Conservation (phyloP, 2,797 vertebrate species). For the Ataeniobius toweri region DNA sequence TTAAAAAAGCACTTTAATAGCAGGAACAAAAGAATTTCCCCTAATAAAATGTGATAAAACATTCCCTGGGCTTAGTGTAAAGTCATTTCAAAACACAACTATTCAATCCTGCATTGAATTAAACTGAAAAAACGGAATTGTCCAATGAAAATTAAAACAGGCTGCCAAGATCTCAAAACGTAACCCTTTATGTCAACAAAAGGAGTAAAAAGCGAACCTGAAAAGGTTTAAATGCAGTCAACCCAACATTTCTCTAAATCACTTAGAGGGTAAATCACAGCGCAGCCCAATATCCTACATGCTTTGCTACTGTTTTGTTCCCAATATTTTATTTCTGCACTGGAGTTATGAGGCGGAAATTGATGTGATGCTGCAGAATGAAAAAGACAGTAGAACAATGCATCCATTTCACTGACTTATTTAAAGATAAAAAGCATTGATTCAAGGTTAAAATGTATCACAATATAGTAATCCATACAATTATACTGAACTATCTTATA, state of each 20-base stretch:
- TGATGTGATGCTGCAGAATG: background rate
- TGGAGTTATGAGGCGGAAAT: background rate
- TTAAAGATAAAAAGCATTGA: background rate
- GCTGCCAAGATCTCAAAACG: background rate
- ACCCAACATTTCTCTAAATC: background rate
- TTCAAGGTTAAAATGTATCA: background rate
- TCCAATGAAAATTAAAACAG: background rate
- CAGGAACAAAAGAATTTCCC: background rate
- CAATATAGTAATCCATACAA: background rate
- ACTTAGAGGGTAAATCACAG: constrained; percentile 2
- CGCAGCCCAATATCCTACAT: background rate
- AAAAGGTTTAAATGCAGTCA: constrained; percentile 6
- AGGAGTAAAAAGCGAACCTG: background rate
- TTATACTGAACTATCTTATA: too few species aligned
- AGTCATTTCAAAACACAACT: background rate
- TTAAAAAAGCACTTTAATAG: background rate
- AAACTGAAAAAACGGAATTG: background rate
- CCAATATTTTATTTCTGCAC: background rate
- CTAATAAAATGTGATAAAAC: background rate
- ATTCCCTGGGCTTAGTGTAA: background rate
- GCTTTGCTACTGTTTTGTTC: background rate
- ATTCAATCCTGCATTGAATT: background rate
- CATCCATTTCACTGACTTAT: background rate
- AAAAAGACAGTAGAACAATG: background rate
- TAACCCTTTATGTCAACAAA: background rate